Base-by-base conservation (phyloP, 2,888 invertebrate species). In the Tridacna gigas region DNA sequence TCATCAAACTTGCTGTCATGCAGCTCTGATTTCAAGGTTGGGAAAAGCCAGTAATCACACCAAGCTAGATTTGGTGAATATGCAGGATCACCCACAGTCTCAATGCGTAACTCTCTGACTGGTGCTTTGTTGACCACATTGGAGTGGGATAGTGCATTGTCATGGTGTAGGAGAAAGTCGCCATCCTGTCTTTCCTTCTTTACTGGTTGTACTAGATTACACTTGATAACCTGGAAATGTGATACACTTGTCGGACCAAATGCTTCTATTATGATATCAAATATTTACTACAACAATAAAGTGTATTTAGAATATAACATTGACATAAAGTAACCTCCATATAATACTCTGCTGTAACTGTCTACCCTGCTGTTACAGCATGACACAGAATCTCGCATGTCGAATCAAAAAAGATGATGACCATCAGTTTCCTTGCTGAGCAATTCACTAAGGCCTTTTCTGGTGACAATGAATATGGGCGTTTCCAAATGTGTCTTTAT, bases 401-500 rank as follows among this genome's bases (percentile, higher is more conserved):
- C 26, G 60, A 4, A 60, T 74, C 4, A 22, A 74, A 37, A 28
- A 48, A 74, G 20, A 48, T 48, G 51, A 74, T 48, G 56, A 51
- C 56, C 26, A 51, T 73, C 9, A 73, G 45, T 45, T 12, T 51
- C 51, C 9, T 73, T 25, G 51, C 73, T 20, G 73, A 73, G 22
- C 37, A 7, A 4, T 25, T 51, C 48, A 73, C 51, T 51, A 73
- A 51, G 45, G 51, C 73, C 65, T 77, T 71, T 26, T 25, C 69
- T 7, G 71, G 76, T 37, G 77, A 81, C 4, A 77, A 65, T 2
- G 77, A 71, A 12, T 67, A 56, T 22, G 81, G 77, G 4, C 26
- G 56, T 73, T 71, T 81, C 77, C 81, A 81, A 37, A 77, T 45
- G 18, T 45, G 13, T 81, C 60, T 18, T 77, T 81, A 25, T 69